Percentiles rank a stretch among this genome's conserved stretches.
These are phyloP conservation scores for Amphiprion ocellaris DNA, from an alignment of 2,113 vertebrate genomes.

Conservation along the genomic window DNA sequence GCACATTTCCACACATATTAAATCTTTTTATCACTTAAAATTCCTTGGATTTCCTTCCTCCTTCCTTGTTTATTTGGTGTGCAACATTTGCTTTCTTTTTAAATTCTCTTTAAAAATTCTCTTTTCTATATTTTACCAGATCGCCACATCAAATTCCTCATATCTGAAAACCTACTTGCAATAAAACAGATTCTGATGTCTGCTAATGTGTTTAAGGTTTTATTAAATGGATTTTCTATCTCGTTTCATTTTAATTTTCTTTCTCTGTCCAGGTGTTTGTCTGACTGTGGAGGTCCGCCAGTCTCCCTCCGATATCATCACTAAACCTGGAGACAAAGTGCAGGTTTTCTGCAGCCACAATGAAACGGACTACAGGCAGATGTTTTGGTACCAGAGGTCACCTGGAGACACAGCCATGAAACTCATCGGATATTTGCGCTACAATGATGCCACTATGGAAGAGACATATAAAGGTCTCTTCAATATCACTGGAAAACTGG, in stretches of 20 bases:
- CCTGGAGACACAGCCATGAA: slow-evolving; percentile 42
- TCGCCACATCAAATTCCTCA: too few species aligned
- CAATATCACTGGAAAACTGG: slow-evolving; percentile 35
- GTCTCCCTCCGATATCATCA: slow-evolving; percentile 29
- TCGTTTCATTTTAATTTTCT: not conserved
- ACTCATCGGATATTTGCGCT: slow-evolving; percentile 47
- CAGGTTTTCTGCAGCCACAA: slow-evolving; percentile 60
- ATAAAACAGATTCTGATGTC: too few species aligned
- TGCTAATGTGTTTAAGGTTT: not conserved
- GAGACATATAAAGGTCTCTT: not conserved
- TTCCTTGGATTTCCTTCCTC: too few species aligned
- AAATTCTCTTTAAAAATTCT: too few species aligned
- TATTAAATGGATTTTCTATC: too few species aligned
- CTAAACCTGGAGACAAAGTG: not conserved
- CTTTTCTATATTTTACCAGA: too few species aligned
- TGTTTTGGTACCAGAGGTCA: slow-evolving; percentile 66
- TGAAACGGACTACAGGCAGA: slow-evolving; percentile 16
- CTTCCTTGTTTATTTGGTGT: too few species aligned
- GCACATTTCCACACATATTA: too few species aligned
- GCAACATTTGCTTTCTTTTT: too few species aligned
- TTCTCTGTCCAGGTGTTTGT: slow-evolving; percentile 22
- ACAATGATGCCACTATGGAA: not conserved
- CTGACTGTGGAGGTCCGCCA: slow-evolving; percentile 41
- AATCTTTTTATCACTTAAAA: too few species aligned
- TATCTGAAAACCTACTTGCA: too few species aligned